phyloP scores from a whole-genome alignment of 2,113 vertebrate genomes.

The Emydocephalus ijimae region DNA sequence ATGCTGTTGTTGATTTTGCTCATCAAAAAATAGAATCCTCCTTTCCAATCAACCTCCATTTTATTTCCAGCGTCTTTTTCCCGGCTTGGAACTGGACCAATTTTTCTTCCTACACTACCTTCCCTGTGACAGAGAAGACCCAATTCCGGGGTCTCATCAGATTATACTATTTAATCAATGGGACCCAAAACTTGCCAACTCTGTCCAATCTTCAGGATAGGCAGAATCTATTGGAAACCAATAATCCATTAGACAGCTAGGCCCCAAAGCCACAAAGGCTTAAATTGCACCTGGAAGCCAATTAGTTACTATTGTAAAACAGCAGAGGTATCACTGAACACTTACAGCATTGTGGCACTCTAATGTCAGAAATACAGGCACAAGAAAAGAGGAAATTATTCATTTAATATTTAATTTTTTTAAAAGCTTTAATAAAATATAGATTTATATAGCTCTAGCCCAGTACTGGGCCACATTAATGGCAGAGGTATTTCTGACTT shows the following conservation, averaged over 20 bases:
- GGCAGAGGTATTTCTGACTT: background rate
- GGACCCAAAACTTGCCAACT: background rate
- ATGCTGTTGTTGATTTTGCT: too few species aligned
- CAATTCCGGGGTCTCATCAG: background rate
- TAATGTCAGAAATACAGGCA: background rate
- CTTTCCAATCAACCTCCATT: too few species aligned
- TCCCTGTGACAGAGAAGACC: background rate
- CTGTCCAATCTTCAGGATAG: background rate
- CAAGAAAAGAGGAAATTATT: background rate
- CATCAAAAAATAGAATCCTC: too few species aligned
- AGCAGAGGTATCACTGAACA: background rate
- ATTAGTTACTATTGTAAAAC: background rate
- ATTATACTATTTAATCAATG: background rate
- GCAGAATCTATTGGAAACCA: background rate
- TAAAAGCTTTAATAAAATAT: background rate
- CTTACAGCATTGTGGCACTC: background rate
- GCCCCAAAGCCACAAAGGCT: background rate
- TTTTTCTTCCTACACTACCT: background rate
- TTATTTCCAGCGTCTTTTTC: too few species aligned
- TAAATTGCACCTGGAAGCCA: background rate
- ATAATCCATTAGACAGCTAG: background rate
- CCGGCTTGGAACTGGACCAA: too few species aligned
- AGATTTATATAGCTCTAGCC: background rate
- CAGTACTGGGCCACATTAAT: background rate
- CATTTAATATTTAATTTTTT: background rate